These are phyloP conservation scores for Athalia cordata DNA, from an alignment of 2,888 invertebrate species.

Conservation along the genomic window DNA sequence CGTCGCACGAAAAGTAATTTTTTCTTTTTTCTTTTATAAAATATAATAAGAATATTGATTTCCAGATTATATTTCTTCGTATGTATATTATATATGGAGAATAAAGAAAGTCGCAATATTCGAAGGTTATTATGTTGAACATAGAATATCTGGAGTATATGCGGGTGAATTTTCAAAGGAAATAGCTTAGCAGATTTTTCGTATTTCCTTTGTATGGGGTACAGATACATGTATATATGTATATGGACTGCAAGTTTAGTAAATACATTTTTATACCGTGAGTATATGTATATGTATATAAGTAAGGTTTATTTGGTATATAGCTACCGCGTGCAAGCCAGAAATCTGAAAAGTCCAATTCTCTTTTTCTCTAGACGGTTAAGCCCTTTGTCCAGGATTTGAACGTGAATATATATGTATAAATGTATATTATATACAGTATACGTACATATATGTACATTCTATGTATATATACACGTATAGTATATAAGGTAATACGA, in stretches of 20 bases:
- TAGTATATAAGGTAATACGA: neutral
- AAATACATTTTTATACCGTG: too few species aligned
- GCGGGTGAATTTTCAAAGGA: too few species aligned
- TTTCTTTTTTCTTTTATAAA: neutral
- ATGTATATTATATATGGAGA: too few species aligned
- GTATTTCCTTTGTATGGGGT: too few species aligned
- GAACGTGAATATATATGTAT: neutral
- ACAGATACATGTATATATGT: too few species aligned
- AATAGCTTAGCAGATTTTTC: too few species aligned
- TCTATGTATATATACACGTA: neutral
- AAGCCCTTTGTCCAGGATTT: constrained; percentile 17
- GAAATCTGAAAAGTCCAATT: neutral
- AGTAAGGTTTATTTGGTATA: neutral
- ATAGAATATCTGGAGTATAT: too few species aligned
- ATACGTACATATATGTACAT: neutral
- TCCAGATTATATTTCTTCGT: neutral
- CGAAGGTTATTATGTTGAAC: too few species aligned
- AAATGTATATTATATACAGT: neutral
- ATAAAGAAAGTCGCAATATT: too few species aligned
- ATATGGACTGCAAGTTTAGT: too few species aligned
- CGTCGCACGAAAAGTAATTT: too few species aligned
- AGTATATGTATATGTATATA: too few species aligned
- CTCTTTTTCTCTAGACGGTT: constrained; percentile 13
- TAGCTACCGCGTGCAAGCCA: neutral
- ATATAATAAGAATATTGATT: neutral